Conservation (phyloP, 1,140 invertebrate genomes). For the Macrosteles quadrilineatus region DNA sequence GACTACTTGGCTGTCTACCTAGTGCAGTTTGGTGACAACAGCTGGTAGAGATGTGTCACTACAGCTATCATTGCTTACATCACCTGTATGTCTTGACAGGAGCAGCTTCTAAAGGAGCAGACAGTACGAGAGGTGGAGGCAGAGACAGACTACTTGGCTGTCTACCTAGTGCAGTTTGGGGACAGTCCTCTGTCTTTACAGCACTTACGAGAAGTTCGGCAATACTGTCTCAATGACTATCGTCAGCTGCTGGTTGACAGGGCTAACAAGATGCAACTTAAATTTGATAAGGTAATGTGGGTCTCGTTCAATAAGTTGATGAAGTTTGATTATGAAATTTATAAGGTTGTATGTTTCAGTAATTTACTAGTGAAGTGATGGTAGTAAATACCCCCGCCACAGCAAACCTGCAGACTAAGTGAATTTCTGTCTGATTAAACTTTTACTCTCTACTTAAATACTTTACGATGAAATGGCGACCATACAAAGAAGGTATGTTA, state of each 20-base stretch:
- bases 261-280: constrained; percentile 56
- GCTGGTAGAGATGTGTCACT: no score
- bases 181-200: constrained; percentile 46
- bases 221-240: constrained; percentile 58
- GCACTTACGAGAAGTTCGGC: constrained; percentile 47
- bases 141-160: constrained; percentile 57
- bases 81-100: no score
- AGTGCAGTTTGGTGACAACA: constrained; percentile 51
- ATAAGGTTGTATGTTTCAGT: neutral
- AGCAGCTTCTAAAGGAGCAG: constrained; percentile 47
- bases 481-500: no score
- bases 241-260: constrained; percentile 54
- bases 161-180: constrained; percentile 55
- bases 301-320: no score
- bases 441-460: no score
- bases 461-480: no score
- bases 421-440: no score
- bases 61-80: no score
- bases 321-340: no score
- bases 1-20: constrained; percentile 62
- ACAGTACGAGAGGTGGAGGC: constrained; percentile 47
- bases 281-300: constrained; percentile 52
- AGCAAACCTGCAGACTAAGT: no score
- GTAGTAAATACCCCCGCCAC: no score
- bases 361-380: neutral